Evolutionary conservation across 2,113 vertebrate species (phyloP).

Genomic region (Delphinapterus leucas): DNA sequence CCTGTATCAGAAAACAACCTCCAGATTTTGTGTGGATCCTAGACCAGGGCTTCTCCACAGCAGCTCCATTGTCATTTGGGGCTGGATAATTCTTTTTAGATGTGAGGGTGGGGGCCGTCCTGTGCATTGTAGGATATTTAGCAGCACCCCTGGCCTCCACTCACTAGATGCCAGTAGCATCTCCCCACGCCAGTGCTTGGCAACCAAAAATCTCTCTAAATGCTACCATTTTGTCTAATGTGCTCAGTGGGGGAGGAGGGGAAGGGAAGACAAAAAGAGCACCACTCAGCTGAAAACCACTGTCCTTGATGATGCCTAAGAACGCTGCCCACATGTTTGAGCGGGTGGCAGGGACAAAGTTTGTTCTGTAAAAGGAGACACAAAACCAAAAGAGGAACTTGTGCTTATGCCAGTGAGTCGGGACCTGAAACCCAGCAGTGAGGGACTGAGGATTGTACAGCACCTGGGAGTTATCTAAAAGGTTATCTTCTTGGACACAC

Average conservation of each 20-base stretch:
- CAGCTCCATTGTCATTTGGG: background rate
- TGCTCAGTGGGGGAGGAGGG: background rate
- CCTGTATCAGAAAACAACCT: background rate
- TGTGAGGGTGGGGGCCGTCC: accelerated
- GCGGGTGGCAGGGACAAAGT: background rate
- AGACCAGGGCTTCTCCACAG: background rate
- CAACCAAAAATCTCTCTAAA: background rate
- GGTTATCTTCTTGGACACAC: background rate
- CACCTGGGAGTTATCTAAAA: background rate
- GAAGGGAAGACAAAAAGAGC: background rate
- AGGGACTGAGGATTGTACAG: background rate
- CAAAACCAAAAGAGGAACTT: background rate
- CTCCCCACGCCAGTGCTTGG: background rate
- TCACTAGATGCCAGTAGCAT: background rate
- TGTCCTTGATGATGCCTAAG: background rate
- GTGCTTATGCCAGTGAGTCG: background rate
- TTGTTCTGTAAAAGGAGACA: background rate
- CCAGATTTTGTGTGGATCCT: background rate
- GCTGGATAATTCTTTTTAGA: background rate
- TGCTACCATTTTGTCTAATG: background rate
- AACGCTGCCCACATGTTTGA: background rate
- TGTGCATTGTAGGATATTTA: background rate
- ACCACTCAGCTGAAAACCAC: background rate
- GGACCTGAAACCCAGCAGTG: background rate
- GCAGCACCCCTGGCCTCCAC: background rate